These are phyloP conservation scores for Proterorhinus semilunaris DNA, from an alignment of 2,113 vertebrate species.

Conservation along the genomic window DNA sequence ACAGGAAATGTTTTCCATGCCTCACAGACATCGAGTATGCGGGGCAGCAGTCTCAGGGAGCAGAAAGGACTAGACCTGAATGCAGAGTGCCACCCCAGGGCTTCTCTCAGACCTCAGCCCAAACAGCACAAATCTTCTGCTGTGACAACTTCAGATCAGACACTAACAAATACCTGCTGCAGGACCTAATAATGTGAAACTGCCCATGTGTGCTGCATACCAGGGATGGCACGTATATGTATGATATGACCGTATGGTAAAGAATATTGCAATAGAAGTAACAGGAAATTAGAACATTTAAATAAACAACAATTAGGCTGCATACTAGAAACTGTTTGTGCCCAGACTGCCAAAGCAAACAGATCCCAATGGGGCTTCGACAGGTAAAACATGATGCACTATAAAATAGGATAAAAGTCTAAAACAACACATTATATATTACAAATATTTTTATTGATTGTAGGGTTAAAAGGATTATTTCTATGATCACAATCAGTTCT, in stretches of 20 bases:
- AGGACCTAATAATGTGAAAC: constrained; percentile 17
- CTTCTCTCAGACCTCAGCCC: constrained; percentile 39
- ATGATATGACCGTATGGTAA: not conserved
- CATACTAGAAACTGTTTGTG: no score
- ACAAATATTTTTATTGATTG: no score
- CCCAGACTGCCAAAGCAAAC: no score
- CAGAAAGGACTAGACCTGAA: constrained; percentile 34
- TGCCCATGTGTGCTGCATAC: constrained; percentile 13
- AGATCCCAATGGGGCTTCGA: no score
- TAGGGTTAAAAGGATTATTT: no score
- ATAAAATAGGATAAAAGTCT: no score
- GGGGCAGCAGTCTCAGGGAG: constrained; percentile 46
- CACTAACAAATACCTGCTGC: constrained; percentile 28
- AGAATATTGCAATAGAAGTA: not conserved
- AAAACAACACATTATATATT: no score
- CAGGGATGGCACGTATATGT: not conserved
- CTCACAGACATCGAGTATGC: constrained; percentile 57
- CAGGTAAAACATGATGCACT: no score
- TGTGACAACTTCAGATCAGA: constrained; percentile 37
- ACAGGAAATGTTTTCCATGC: constrained; percentile 38
- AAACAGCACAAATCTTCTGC: constrained; percentile 36
- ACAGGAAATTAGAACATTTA: not conserved
- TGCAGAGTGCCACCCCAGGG: constrained; percentile 57
- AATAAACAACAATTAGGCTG: no score
- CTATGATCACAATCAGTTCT: no score